Evolutionary conservation across 2,797 vertebrate genomes (phyloP).

Genomic region (Myripristis jacobus): DNA sequence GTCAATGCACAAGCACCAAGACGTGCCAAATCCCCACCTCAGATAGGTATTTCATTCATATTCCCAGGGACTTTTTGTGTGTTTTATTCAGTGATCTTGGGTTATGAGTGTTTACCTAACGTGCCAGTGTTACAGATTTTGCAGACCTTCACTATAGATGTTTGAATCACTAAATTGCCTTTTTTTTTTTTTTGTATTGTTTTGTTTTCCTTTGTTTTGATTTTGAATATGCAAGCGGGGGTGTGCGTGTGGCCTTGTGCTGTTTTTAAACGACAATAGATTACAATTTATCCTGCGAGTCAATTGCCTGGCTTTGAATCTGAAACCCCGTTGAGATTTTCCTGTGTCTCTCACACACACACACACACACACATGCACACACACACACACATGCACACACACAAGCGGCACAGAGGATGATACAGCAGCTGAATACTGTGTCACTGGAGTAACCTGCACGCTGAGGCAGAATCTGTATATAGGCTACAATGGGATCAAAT

Average conservation of each 20-base stretch:
- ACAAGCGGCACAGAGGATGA: background rate
- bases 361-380: background rate
- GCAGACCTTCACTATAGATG: background rate
- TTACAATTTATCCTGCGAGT: background rate
- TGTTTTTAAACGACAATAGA: background rate
- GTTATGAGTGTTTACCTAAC: background rate
- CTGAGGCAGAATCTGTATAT: slow-evolving; percentile 32
- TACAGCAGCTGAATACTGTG: background rate
- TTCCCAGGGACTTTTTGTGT: background rate
- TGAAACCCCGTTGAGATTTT: background rate
- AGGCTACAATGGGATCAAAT: slow-evolving; percentile 50
- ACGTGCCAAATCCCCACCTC: background rate
- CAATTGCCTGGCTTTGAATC: background rate
- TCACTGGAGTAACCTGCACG: slow-evolving; percentile 29
- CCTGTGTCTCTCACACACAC: background rate
- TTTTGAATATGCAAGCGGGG: background rate
- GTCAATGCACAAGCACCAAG: slow-evolving; percentile 19
- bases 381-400: background rate
- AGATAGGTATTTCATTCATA: background rate
- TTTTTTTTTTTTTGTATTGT: too few relatives aligned
- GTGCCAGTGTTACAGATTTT: background rate
- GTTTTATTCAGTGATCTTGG: background rate
- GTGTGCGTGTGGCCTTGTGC: background rate
- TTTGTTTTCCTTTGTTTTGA: too few relatives aligned
- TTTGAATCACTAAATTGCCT: background rate